These are phyloP conservation scores for Didymodactylos carnosus DNA, from an alignment of 2,888 invertebrate genomes.

Conservation along the genomic window DNA sequence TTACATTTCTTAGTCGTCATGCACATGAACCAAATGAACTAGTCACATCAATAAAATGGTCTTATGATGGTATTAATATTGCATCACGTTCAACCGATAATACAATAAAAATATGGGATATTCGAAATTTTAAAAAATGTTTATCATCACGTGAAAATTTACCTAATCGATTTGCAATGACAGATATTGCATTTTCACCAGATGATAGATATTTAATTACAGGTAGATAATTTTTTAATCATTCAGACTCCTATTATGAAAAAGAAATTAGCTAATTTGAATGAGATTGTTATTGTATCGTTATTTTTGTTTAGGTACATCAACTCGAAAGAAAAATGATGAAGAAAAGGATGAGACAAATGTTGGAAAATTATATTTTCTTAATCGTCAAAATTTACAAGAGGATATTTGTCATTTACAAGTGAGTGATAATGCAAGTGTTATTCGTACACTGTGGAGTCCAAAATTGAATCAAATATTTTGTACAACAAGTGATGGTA, in stretches of 20 bases:
- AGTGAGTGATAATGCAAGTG: conserved; percentile 24
- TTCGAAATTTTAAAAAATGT: conserved; percentile 58
- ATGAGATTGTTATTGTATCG: conserved; percentile 65
- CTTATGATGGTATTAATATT: conserved; percentile 58
- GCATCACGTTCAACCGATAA: conserved; percentile 72
- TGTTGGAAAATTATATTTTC: conserved; percentile 4
- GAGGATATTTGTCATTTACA: background rate
- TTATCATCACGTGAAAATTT: conserved; percentile 49
- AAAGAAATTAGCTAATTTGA: too few species aligned
- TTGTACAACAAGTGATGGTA: conserved; percentile 70
- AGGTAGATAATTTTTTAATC: background rate
- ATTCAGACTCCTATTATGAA: too few species aligned
- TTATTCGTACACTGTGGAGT: conserved; percentile 80
- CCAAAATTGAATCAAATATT: conserved; percentile 91
- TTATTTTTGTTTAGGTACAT: conserved; percentile 69
- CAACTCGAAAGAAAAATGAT: conserved; percentile 43
- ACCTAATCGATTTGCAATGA: conserved; percentile 54
- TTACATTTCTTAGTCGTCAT: conserved; percentile 43
- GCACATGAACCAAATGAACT: conserved; percentile 54
- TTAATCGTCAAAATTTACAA: background rate
- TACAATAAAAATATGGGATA: conserved; percentile 80
- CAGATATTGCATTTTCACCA: conserved; percentile 16
- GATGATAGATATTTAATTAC: background rate
- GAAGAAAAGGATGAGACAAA: background rate
- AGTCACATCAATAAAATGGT: conserved; percentile 62